These are phyloP conservation scores for Cotesia chilonis DNA, from an alignment of 1,140 invertebrate species.

Conservation along the genomic window DNA sequence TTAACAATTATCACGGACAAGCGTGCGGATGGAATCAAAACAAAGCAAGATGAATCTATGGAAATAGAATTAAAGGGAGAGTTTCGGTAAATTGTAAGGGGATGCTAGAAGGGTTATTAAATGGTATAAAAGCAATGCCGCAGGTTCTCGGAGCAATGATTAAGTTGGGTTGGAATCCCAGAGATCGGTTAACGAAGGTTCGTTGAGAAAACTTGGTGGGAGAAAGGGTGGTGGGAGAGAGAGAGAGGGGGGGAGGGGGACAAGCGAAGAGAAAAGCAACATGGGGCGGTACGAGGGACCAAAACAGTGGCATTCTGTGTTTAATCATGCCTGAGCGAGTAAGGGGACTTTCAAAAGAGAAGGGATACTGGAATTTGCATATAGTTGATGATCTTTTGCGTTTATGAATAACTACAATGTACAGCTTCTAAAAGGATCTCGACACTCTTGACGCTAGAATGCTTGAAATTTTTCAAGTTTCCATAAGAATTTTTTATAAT, in stretches of 20 bases:
- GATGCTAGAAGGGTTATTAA: constrained; percentile 54
- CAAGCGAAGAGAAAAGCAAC: constrained; percentile 27
- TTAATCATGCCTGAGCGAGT: constrained; percentile 63
- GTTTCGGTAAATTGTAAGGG: constrained; percentile 29
- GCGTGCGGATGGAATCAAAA: constrained; percentile 51
- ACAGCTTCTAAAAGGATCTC: too few relatives aligned
- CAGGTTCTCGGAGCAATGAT: constrained; percentile 59
- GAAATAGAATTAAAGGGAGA: constrained; percentile 40
- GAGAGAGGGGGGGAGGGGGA: constrained; percentile 10
- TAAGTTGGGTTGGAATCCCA: constrained; percentile 56
- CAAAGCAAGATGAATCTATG: constrained; percentile 54
- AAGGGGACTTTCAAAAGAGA: constrained; percentile 46
- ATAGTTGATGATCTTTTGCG: constrained; percentile 37
- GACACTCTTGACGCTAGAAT: too few relatives aligned
- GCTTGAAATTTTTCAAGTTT: too few relatives aligned
- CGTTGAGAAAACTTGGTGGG: constrained; percentile 29
- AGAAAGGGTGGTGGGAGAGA: constrained; percentile 4
- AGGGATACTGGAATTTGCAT: constrained; percentile 51
- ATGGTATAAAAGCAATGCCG: constrained; percentile 54
- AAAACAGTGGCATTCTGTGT: constrained; percentile 62
- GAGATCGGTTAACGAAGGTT: constrained; percentile 43
- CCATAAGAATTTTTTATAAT: too few relatives aligned
- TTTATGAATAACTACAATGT: too few relatives aligned
- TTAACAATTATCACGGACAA: constrained; percentile 32
- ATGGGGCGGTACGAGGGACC: constrained; percentile 31